Base-by-base conservation (phyloP, 2,888 invertebrate species). In the Cosmopolites sordidus region DNA sequence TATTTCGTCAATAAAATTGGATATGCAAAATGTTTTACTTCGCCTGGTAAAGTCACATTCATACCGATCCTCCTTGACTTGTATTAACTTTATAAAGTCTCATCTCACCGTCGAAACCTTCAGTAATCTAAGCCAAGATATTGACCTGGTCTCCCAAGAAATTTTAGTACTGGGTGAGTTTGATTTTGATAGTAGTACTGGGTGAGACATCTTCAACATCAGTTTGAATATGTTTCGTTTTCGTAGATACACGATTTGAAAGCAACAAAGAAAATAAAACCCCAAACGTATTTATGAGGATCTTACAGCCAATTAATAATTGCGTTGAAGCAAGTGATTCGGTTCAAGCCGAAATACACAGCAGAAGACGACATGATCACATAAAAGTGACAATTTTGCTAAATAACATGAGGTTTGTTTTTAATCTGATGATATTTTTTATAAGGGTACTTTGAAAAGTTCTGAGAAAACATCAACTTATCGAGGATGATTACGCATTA, bases 121-220 rank as follows among this genome's bases (percentile, higher is more conserved):
- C 69, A 92, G 91, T 63, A 93, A 96, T 74, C 83, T 88, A 42
- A 86, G 91, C 11, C 92, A 92, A 73, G 95, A 95, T 66, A 83
- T 96, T 46, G 95, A 95, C 73, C 78, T 97, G 15, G 91, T 94
- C 0, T 96, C 95, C 0, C 90, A 90, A 74, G 94, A 92, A 73
- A 92, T 93, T 67, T 75, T 88, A 14, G 82, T 91, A 44, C 82
- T 82, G 46, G 93, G 57, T 54, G 40, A 46, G 37, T 15, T 16
- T 15, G 16, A 16, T n/a, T 6, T n/a, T n/a, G n/a, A n/a, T n/a
- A n/a, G n/a, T n/a, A n/a, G n/a, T n/a, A n/a, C n/a, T n/a, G n/a
- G n/a, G n/a, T n/a, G n/a, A n/a, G n/a, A n/a, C 53, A 42, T 41
- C 5, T n/a, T 16, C 4, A 15, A 22, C 14, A 14, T 12, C n/a